A percentile compares a stretch with the other conserved stretches of the same genome.
phyloP scores from a whole-genome alignment of 2,888 invertebrate genomes.

The Frankliniella fusca region DNA sequence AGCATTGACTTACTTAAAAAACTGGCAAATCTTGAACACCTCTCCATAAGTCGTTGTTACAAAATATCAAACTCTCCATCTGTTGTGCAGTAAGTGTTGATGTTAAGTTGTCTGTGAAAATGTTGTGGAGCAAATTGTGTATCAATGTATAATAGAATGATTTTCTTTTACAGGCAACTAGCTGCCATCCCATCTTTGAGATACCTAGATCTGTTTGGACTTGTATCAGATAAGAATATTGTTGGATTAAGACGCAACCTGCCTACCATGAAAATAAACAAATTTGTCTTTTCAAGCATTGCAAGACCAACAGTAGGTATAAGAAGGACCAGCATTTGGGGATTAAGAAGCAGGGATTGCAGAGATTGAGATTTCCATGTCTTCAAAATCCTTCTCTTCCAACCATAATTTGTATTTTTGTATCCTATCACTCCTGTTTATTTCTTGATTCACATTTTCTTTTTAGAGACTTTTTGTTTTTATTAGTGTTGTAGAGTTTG shows the following conservation, averaged over 20 bases:
- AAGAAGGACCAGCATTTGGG: slow-evolving; percentile 86
- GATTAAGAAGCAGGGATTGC: slow-evolving; percentile 73
- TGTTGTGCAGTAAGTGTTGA: slow-evolving; percentile 62
- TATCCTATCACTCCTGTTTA: not conserved
- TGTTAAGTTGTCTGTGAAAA: not conserved
- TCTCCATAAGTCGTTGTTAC: slow-evolving; percentile 78
- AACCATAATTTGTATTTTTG: not conserved
- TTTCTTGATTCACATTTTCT: not conserved
- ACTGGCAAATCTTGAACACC: slow-evolving; percentile 63
- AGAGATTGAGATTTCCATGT: not conserved
- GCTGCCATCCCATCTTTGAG: slow-evolving; percentile 38
- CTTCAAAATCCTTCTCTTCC: not conserved
- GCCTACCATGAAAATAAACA: slow-evolving; percentile 63
- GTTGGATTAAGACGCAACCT: slow-evolving; percentile 52
- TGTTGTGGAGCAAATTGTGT: not conserved
- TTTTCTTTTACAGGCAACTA: not conserved
- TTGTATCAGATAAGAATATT: slow-evolving; percentile 63
- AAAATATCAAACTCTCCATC: slow-evolving; percentile 58
- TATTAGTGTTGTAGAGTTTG: not conserved
- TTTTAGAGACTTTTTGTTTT: not conserved
- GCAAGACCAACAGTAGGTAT: slow-evolving; percentile 86
- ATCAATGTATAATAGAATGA: slow-evolving; percentile 1
- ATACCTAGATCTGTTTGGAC: slow-evolving; percentile 68
- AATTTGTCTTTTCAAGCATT: slow-evolving; percentile 75
- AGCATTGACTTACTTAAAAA: slow-evolving; percentile 56